Conservation (phyloP, 2,888 invertebrate genomes). For the Sceliomorpha sp. region DNA sequence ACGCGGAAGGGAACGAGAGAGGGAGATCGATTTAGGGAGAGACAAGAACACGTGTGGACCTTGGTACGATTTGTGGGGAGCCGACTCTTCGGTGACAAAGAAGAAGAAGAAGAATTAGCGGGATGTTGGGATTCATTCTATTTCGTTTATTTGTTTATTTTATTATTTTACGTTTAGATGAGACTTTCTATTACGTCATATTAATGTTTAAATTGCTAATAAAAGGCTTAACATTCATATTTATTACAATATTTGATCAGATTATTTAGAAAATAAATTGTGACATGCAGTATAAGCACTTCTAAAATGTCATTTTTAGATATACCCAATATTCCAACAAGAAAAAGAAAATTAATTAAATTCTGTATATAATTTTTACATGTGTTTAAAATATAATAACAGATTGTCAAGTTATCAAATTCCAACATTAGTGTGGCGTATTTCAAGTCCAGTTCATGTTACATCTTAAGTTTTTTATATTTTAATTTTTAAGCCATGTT, state of each 20-base stretch:
- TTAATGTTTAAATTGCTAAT: too few relatives aligned
- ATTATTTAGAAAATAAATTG: too few relatives aligned
- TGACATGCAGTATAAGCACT: conserved; percentile 33
- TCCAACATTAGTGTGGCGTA: not conserved
- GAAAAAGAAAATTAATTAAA: not conserved
- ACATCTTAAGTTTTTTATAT: conserved; percentile 22
- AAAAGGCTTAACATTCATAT: too few relatives aligned
- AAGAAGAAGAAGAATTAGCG: conserved; percentile 76
- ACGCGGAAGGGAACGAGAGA: conserved; percentile 70
- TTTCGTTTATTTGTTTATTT: conserved; percentile 28
- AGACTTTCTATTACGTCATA: conserved; percentile 15
- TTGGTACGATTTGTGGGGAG: conserved; percentile 94
- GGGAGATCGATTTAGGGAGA: conserved; percentile 60
- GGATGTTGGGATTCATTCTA: conserved; percentile 31
- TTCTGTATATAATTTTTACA: conserved; percentile 1
- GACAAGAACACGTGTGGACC: conserved; percentile 88
- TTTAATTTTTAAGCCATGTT: conserved; percentile 31
- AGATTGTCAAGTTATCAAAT: not conserved
- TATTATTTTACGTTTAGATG: conserved; percentile 16
- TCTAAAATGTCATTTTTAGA: conserved; percentile 41
- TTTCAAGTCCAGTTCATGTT: conserved; percentile 9
- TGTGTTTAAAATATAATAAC: not conserved
- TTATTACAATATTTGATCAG: too few relatives aligned
- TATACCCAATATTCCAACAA: conserved; percentile 25
- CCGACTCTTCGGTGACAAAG: conserved; percentile 85